Conservation (phyloP, 2,888 invertebrate genomes). For the Lampropteryx suffumata region DNA sequence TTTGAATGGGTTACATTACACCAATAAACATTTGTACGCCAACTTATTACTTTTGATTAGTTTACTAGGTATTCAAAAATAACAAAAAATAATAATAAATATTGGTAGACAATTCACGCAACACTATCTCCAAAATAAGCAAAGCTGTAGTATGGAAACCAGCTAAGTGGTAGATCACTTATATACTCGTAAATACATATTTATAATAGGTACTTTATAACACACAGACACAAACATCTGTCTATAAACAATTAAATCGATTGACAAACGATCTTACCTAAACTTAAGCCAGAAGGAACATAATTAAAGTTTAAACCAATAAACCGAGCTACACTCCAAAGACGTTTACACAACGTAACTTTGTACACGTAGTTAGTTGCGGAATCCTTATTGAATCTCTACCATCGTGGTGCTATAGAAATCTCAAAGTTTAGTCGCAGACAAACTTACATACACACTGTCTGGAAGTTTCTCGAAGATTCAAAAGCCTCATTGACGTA, state of each 20-base stretch:
- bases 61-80: too few relatives aligned
- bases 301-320: conserved; percentile 15
- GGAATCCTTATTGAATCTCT: conserved; percentile 20
- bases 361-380: conserved; percentile 8
- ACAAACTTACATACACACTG: conserved; percentile 19
- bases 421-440: conserved; percentile 16
- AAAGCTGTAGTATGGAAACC: too few relatives aligned
- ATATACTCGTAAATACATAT: too few relatives aligned
- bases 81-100: too few relatives aligned
- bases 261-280: not conserved
- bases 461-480: conserved; percentile 10
- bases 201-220: too few relatives aligned
- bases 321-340: conserved; percentile 1
- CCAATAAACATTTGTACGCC: too few relatives aligned
- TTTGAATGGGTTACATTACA: not conserved
- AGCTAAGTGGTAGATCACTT: too few relatives aligned
- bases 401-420: conserved; percentile 10
- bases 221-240: too few relatives aligned
- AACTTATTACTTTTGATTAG: too few relatives aligned
- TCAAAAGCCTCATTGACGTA: not conserved
- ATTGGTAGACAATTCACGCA: too few relatives aligned
- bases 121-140: too few relatives aligned
- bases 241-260: too few relatives aligned
- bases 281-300: not conserved
- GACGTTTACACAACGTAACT: conserved; percentile 9